phyloP scores from a whole-genome alignment of 2,888 invertebrate species.

The Pachymerium ferrugineum region DNA sequence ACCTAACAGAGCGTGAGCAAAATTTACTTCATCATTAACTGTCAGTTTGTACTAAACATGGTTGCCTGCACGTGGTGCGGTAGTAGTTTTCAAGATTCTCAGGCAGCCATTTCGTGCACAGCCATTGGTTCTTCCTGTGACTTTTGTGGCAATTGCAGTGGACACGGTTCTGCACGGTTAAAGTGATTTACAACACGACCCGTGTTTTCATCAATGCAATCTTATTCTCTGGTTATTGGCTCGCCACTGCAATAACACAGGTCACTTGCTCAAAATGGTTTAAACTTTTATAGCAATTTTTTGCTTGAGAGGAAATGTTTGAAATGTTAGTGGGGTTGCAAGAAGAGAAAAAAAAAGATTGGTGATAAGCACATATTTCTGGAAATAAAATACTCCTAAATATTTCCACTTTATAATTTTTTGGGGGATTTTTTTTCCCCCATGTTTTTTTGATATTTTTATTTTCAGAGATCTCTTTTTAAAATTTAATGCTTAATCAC shows the following conservation, averaged over 20 bases:
- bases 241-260: slow-evolving; percentile 9
- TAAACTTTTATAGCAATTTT: slow-evolving; percentile 8
- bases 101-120: not conserved
- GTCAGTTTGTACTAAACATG: slow-evolving; percentile 3
- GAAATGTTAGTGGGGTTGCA: not conserved
- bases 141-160: slow-evolving; percentile 13
- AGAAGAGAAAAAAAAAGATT: not conserved
- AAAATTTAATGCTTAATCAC: too few relatives aligned
- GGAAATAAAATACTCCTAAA: too few relatives aligned
- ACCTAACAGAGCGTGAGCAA: not conserved
- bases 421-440: too few relatives aligned
- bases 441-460: too few relatives aligned
- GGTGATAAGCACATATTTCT: too few relatives aligned
- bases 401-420: too few relatives aligned
- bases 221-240: slow-evolving; percentile 13
- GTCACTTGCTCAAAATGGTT: not conserved
- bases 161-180: slow-evolving; percentile 2
- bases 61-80: not conserved
- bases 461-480: too few relatives aligned
- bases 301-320: slow-evolving; percentile 3
- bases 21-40: not conserved
- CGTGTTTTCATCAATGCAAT: slow-evolving; percentile 13
- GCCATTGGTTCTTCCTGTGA: not conserved
- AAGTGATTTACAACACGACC: not conserved
- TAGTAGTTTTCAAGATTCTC: not conserved